Base-by-base conservation (phyloP, 1,140 invertebrate genomes). In the Leptinotarsa texana region DNA sequence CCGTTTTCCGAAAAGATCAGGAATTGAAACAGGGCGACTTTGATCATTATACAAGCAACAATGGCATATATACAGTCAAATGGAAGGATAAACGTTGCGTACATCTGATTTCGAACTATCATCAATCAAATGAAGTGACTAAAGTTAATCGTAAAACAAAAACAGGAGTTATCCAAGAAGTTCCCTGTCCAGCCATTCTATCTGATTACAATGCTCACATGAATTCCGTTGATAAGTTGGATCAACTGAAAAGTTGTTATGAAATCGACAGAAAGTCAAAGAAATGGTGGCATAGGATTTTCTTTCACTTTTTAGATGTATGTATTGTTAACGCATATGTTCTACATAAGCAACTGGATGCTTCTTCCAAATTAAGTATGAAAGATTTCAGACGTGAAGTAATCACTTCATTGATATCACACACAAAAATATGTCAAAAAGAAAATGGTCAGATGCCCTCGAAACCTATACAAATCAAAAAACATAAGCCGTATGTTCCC, bases 101-200 rank as follows among this genome's bases (percentile, higher is more conserved):
- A 82, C 84, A 75, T 87, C 85, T 82, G 74, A 84, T 74, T 78
- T 87, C 65, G 86, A 87, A 78, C 78, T 84, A 86, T 86, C 80
- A 82, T 76, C 68, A 81, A 79, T 72, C 75, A 85, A 74, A 73
- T 74, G 63, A 74, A 86, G 21, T 70, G 85, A 74, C 57, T 83
- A 69, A 77, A 80, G 63, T 78, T 87, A 68, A 78, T 81, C 75
- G 71, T 76, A 74, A 79, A 83, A 69, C 67, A 78, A 47, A 84
- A 85, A 51, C 15, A 51, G 51, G 71, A 13, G 27, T 15, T 13
- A 73, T 27, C 8, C 13, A 27, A 11, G 33, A 62, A 63, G 18
- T 73, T 47, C 21, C 51, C 11, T 47, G 61, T 65, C 63, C 63
- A 8, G 18, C 63, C 18, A 65, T 65, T 65, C 63, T 65, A 8